Base-by-base conservation (phyloP, 1,140 invertebrate species). In the Drosophila bifasciata region DNA sequence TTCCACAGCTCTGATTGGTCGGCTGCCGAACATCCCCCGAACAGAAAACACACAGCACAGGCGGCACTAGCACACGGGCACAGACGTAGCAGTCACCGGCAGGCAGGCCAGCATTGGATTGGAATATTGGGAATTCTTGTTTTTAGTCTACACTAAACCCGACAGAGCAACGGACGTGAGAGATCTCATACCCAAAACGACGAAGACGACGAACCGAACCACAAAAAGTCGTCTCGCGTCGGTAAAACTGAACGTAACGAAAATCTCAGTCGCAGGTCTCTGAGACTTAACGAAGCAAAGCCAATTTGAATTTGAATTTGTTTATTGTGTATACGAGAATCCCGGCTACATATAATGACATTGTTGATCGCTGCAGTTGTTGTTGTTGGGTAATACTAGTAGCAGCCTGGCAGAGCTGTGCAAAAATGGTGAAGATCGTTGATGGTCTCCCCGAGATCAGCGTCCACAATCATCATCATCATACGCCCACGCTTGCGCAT, bases 101-200 rank as follows among this genome's bases (percentile, higher is more conserved):
- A n/a, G n/a, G n/a, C n/a, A n/a, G n/a, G n/a, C n/a, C n/a, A 3
- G 11, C 51, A 62, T 70, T 75, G 40, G 83, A 81, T 66, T 78
- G 84, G 62, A 74, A 72, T 66, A 68, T 64, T 64, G 49, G 69
- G 55, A 73, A 80, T 68, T 84, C 83, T 83, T 80, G 75, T 69
- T 67, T 85, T 85, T 88, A 88, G 84, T 89, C 83, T 89, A 88
- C 79, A 89, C 75, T 55, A 80, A 79, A 79, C 80, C 79, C 59
- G 75, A 78, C 78, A 73, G 64, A 86, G 67, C 79, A 89, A 36
- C 83, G 84, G 83, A 88, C 83, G 83, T 88, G 78, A 50, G 28
- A 23, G 61, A 69, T 69, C 48, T 52, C 66, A 63, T 44, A 46
- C 52, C n/a, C n/a, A n/a, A n/a, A n/a, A n/a, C n/a, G n/a, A n/a